Conservation (phyloP, 2,888 invertebrate species). For the Mycalesis mineus region DNA sequence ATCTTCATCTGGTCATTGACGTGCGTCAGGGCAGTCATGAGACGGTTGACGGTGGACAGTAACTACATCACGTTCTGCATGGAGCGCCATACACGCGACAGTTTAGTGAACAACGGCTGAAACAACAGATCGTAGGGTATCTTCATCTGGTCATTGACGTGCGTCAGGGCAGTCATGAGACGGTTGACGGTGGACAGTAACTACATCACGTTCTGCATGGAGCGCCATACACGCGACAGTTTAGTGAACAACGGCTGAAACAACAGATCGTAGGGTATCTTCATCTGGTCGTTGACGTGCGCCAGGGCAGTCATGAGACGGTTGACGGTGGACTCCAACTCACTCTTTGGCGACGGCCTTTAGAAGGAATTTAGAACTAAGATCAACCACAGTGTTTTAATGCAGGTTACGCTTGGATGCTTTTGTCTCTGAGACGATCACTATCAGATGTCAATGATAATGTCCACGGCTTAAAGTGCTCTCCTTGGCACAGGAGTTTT, state of each 20-base stretch:
- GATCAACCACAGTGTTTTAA: too few relatives aligned
- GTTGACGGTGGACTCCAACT: constrained; percentile 80
- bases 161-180: constrained; percentile 69
- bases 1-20: constrained; percentile 56
- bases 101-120: constrained; percentile 87
- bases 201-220: constrained; percentile 86
- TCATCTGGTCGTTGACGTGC: constrained; percentile 53
- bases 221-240: constrained; percentile 85
- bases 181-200: constrained; percentile 80
- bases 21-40: constrained; percentile 67
- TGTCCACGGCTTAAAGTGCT: too few relatives aligned
- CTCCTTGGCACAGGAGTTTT: too few relatives aligned
- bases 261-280: constrained; percentile 40
- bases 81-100: constrained; percentile 86
- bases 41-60: constrained; percentile 78
- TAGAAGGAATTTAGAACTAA: too few relatives aligned
- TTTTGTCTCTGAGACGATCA: too few relatives aligned
- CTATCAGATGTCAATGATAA: too few relatives aligned
- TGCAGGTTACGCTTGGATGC: too few relatives aligned
- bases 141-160: constrained; percentile 54
- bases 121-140: constrained; percentile 42
- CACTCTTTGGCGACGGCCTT: too few relatives aligned
- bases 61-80: constrained; percentile 87
- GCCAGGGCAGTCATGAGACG: constrained; percentile 70
- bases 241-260: constrained; percentile 87